Evolutionary conservation across 2,888 invertebrate species (phyloP), one percentile per base, ranked within the genome.

Genomic region (Willowsia nigromaculata): DNA sequence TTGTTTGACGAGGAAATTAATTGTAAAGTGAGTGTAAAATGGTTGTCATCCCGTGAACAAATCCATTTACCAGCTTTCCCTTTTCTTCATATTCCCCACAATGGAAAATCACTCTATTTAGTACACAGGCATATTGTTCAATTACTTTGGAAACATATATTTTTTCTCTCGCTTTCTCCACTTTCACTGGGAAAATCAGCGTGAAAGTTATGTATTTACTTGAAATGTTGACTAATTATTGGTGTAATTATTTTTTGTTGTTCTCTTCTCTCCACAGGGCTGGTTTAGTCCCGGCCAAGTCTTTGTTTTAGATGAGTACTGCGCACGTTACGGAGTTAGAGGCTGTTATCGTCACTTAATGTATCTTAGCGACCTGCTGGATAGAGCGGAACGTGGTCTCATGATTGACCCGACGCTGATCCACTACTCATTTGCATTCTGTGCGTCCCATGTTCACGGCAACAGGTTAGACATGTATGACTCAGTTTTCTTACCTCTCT

Each of bases 201-300:
- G n/a, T n/a, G n/a, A n/a, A n/a, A n/a, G n/a, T n/a, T 11, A 22
- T 13, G 22, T 27, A 27, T 22, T 9, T 62, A 15, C 11, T 40
- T 18, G 6, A 71, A 71, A 71, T 0, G 37, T 37, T 33, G 1
- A n/a, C 25, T 30, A 62, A 27, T 74, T 4, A 40, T 40, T 40
- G 40, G 9, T n/a, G n/a, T n/a, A n/a, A 13, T 40, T n/a, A 6
- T 18, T 71, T n/a, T 40, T 37, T 62, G 37, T 65, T 81, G 5
- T 2, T 11, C 59, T 59, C 13, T 65, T 65, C 40, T 62, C 37
- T 85, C 25, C 62, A 76, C 94, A 98, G 98, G 99, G 99, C 92
- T 99, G 99, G 99, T 99, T 99, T 94, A 99, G 99, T 93, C 99
- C 99, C 0, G 99, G 99, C 0, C 99, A 99, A 95, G 97, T 99